Conservation (phyloP, 2,888 invertebrate species). For the Acanthosoma haemorrhoidale region DNA sequence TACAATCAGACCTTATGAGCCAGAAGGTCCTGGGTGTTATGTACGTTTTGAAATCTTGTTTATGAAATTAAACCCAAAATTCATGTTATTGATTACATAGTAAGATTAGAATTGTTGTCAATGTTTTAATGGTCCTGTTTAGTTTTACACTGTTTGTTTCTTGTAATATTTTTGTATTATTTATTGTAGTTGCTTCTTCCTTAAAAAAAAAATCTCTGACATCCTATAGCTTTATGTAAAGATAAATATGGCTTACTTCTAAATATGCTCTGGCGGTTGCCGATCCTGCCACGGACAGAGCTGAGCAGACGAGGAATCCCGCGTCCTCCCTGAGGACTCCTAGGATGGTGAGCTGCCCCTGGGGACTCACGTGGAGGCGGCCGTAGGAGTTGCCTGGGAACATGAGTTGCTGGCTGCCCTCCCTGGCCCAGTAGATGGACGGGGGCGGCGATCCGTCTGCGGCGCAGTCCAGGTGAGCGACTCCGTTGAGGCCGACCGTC, state of each 20-base stretch:
- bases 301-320: constrained; percentile 87
- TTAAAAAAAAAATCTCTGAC: too few relatives aligned
- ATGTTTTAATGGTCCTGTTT: too few relatives aligned
- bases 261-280: constrained; percentile 79
- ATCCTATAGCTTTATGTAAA: too few relatives aligned
- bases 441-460: constrained; percentile 88
- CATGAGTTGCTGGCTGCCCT: constrained; percentile 73
- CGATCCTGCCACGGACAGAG: constrained; percentile 90
- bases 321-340: constrained; percentile 61
- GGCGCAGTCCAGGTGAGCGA: constrained; percentile 82
- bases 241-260: constrained; percentile 62
- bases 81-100: too few relatives aligned
- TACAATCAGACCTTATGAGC: too few relatives aligned
- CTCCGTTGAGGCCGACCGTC: constrained; percentile 77
- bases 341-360: constrained; percentile 56
- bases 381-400: constrained; percentile 71
- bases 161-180: not conserved
- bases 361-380: constrained; percentile 57
- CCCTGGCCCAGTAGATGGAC: constrained; percentile 91
- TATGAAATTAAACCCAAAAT: too few relatives aligned
- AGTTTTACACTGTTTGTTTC: not conserved
- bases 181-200: not conserved
- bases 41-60: too few relatives aligned
- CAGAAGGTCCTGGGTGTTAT: too few relatives aligned
- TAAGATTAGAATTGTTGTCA: too few relatives aligned